Evolutionary conservation across 2,888 invertebrate genomes (phyloP), one percentile per base, ranked within the genome.

Genomic region (Salpingus planirostris): DNA sequence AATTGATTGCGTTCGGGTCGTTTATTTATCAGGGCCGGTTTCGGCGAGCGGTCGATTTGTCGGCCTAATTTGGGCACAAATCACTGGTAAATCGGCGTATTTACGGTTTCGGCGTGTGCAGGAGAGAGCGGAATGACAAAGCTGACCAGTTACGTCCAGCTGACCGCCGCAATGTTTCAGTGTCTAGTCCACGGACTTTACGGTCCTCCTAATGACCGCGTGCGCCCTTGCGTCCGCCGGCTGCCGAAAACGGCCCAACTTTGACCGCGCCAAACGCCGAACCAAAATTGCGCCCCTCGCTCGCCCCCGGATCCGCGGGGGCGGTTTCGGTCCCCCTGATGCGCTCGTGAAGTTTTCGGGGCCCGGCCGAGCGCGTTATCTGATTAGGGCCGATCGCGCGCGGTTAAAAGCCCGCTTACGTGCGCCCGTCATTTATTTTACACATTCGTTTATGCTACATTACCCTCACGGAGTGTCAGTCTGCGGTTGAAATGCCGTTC

Each of bases 151-250:
- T 57, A 54, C 52, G 49, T 52, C 49, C 56, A 55, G 55, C 54
- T 56, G 57, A 58, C 57, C 57, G 42, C 51, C 37, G 54, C 47
- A 50, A 57, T 59, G 56, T 54, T 57, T 59, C 56, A 56, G 46
- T 52, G 55, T 52, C 55, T n/a, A n/a, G n/a, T n/a, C n/a, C n/a
- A n/a, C n/a, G n/a, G n/a, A n/a, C n/a, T n/a, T n/a, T n/a, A n/a
- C n/a, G n/a, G n/a, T n/a, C n/a, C n/a, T n/a, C n/a, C n/a, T n/a
- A n/a, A n/a, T n/a, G n/a, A n/a, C n/a, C n/a, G n/a, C n/a, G n/a
- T n/a, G n/a, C n/a, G n/a, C n/a, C n/a, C n/a, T n/a, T n/a, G n/a
- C n/a, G n/a, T n/a, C n/a, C n/a, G n/a, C n/a, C n/a, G n/a, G n/a
- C n/a, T n/a, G n/a, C n/a, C n/a, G n/a, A n/a, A n/a, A n/a, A n/a